A percentile compares a stretch with the other conserved stretches of the same genome.
Evolutionary conservation across 2,113 vertebrate genomes (phyloP).

Genomic region (Callospermophilus lateralis): DNA sequence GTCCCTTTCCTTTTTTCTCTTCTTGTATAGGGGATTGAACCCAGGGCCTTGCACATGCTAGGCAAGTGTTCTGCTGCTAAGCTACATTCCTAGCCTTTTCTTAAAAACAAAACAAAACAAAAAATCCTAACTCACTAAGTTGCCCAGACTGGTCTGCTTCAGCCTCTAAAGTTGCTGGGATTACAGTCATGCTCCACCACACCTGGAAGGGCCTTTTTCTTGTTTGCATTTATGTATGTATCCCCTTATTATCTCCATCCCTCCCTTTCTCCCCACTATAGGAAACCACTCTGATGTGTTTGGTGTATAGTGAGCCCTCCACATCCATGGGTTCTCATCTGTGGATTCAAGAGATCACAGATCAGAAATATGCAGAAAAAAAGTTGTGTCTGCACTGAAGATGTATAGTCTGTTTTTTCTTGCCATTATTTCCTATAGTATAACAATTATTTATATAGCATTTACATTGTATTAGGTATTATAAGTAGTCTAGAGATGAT

Average conservation of each 20-base stretch:
- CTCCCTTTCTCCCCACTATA: not conserved
- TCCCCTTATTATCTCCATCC: not conserved
- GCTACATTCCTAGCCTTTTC: too few relatives aligned
- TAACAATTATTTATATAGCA: not conserved
- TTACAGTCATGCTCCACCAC: too few relatives aligned
- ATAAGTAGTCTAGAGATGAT: not conserved
- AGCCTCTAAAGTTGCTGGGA: too few relatives aligned
- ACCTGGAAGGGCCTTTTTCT: not conserved
- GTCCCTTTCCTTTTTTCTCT: too few relatives aligned
- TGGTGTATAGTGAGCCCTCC: not conserved
- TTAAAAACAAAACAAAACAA: too few relatives aligned
- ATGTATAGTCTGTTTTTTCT: not conserved
- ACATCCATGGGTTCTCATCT: not conserved
- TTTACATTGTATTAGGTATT: not conserved
- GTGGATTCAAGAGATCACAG: not conserved
- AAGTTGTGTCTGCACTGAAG: not conserved
- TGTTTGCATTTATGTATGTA: not conserved
- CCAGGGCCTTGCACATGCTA: too few relatives aligned
- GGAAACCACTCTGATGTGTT: conserved; percentile 3
- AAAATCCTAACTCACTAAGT: too few relatives aligned
- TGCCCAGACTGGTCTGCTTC: too few relatives aligned
- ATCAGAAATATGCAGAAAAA: not conserved
- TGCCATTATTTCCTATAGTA: not conserved
- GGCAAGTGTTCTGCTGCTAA: too few relatives aligned
- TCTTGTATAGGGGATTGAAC: too few relatives aligned